Conservation (phyloP, 2,113 vertebrate species). For the Cyanoramphus novaezelandiae region DNA sequence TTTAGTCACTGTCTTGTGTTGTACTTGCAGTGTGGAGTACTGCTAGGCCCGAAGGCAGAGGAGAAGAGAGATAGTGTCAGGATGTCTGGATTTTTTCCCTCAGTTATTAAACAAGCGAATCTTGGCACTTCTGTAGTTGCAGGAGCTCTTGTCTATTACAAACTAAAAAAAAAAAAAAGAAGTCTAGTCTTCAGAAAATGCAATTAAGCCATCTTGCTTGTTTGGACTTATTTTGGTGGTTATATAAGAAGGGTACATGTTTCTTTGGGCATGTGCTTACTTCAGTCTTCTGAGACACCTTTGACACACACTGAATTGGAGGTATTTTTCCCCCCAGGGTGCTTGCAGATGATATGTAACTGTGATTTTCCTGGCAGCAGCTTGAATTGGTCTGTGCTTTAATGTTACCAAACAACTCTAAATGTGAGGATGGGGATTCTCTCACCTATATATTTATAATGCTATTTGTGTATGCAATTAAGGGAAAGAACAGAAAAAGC, state of each 20-base stretch:
- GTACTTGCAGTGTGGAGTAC: conserved; percentile 1
- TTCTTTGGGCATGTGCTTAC: not conserved
- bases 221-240: not conserved
- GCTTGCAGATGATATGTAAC: not conserved
- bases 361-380: conserved; percentile 18
- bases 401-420: not conserved
- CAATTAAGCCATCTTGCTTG: not conserved
- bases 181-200: not conserved
- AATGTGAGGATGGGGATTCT: not conserved
- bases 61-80: not conserved
- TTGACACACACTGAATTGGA: not conserved
- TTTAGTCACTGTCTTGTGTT: not conserved
- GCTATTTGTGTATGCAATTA: not conserved
- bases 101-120: not conserved
- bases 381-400: not conserved
- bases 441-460: not conserved
- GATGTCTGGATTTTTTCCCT: not conserved
- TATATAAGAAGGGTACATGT: not conserved
- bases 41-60: not conserved
- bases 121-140: not conserved
- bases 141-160: not conserved
- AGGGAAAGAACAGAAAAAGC: not conserved
- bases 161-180: not conserved
- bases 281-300: not conserved
- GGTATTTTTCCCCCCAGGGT: not conserved